Conservation (phyloP, 92 coral and sea anemone genomes). For the Palythoa grandiflora region DNA sequence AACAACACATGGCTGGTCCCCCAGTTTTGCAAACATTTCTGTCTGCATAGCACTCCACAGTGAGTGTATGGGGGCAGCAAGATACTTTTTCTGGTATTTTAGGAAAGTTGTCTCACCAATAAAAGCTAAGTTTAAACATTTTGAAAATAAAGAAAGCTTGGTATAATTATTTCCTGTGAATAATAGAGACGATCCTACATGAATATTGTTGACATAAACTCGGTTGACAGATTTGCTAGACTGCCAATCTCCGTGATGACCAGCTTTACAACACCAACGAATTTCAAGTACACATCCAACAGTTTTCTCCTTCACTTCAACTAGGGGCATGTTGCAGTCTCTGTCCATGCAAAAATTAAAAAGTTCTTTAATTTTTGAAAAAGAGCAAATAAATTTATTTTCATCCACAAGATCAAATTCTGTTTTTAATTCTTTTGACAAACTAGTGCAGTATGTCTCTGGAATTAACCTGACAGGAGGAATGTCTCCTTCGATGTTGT, state of each 20-base stretch:
- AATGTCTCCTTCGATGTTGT: slow-evolving; percentile 32
- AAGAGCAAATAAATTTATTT: slow-evolving; percentile 42
- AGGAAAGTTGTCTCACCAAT: slow-evolving; percentile 14
- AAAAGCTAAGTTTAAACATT: slow-evolving; percentile 4
- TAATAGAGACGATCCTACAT: slow-evolving; percentile 40
- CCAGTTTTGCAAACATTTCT: slow-evolving; percentile 23
- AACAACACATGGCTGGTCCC: slow-evolving; percentile 5
- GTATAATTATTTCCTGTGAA: slow-evolving; percentile 54
- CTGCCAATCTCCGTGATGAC: slow-evolving; percentile 46
- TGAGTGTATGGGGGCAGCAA: slow-evolving; percentile 16
- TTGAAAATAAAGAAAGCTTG: slow-evolving; percentile 42
- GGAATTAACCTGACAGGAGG: slow-evolving; percentile 39
- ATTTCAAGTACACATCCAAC: slow-evolving; percentile 52
- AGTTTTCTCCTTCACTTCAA: slow-evolving; percentile 44
- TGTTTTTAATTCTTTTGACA: slow-evolving; percentile 23
- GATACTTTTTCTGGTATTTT: slow-evolving; percentile 32
- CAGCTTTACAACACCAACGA: slow-evolving; percentile 36
- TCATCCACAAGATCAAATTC: slow-evolving; percentile 49
- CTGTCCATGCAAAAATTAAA: slow-evolving; percentile 48
- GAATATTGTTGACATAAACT: slow-evolving; percentile 52
- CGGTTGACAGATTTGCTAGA: slow-evolving; percentile 39
- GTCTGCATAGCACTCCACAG: slow-evolving; percentile 11
- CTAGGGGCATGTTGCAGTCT: slow-evolving; percentile 52
- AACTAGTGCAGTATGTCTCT: background rate
- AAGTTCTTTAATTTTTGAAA: slow-evolving; percentile 36